These are phyloP conservation scores for Hippocampus zosterae DNA, from an alignment of 2,113 vertebrate genomes.

Conservation along the genomic window DNA sequence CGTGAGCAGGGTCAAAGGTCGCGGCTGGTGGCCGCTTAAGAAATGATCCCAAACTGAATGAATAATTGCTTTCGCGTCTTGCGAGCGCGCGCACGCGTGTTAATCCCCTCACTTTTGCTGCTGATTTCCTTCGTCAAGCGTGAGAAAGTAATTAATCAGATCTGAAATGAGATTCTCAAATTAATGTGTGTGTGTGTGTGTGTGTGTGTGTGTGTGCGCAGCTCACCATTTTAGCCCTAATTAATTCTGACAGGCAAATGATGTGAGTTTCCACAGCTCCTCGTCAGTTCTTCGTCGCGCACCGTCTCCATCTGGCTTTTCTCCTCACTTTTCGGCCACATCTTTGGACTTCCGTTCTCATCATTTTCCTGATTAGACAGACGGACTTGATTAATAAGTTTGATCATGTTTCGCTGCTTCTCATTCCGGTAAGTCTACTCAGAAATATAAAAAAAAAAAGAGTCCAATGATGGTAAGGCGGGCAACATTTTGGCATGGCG, in stretches of 20 bases:
- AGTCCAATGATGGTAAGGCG: no score
- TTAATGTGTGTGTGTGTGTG: slow-evolving; percentile 40
- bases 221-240: slow-evolving; percentile 44
- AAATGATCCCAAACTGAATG: slow-evolving; percentile 24
- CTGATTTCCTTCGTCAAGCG: slow-evolving; percentile 64
- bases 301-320: not conserved
- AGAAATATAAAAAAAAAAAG: no score
- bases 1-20: not conserved
- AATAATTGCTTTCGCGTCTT: slow-evolving; percentile 46
- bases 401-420: not conserved
- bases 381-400: slow-evolving; percentile 2
- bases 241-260: slow-evolving; percentile 64
- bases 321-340: not conserved
- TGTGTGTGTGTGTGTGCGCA: slow-evolving; percentile 21
- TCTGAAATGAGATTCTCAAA: slow-evolving; percentile 68
- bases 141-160: slow-evolving; percentile 69
- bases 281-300: slow-evolving; percentile 34
- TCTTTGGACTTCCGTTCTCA: not conserved
- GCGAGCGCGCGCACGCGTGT: slow-evolving; percentile 1
- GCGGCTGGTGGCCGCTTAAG: not conserved
- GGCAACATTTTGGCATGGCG: slow-evolving; percentile 29
- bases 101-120: slow-evolving; percentile 63
- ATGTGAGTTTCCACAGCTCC: slow-evolving; percentile 53
- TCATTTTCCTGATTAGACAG: not conserved
- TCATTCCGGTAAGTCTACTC: not conserved